Evolutionary conservation across 2,113 vertebrate genomes (phyloP).

Genomic region (Charadrius vociferus): DNA sequence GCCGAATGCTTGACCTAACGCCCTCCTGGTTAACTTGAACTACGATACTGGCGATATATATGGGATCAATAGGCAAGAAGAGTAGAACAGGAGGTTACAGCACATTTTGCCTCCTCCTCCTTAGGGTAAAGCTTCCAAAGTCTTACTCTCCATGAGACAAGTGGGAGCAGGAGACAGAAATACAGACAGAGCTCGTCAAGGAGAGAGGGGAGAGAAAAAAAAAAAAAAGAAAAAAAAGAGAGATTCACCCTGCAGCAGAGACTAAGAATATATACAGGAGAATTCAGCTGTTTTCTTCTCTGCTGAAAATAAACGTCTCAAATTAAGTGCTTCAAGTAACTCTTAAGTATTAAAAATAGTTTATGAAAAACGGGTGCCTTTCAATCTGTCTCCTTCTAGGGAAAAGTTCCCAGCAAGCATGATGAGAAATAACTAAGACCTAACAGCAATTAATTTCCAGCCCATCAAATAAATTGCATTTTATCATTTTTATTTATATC

Average conservation of each 20-base stretch:
- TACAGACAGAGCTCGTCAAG: neutral
- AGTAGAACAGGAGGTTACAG: neutral
- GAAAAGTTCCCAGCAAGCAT: conserved; percentile 6
- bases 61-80: neutral
- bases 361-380: conserved; percentile 25
- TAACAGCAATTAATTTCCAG: neutral
- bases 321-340: conserved; percentile 29
- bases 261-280: neutral
- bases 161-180: neutral
- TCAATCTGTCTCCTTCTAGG: conserved; percentile 50
- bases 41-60: neutral
- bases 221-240: neutral
- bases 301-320: neutral
- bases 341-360: conserved; percentile 57
- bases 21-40: neutral
- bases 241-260: neutral
- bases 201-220: no score
- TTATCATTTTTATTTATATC: neutral
- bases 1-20: neutral
- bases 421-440: conserved; percentile 3
- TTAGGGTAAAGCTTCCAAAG: neutral
- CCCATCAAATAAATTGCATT: neutral
- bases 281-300: conserved; percentile 12
- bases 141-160: neutral
- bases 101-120: neutral